These are phyloP conservation scores for Arvicanthis niloticus DNA, from an alignment of 2,113 vertebrate genomes.

Conservation along the genomic window DNA sequence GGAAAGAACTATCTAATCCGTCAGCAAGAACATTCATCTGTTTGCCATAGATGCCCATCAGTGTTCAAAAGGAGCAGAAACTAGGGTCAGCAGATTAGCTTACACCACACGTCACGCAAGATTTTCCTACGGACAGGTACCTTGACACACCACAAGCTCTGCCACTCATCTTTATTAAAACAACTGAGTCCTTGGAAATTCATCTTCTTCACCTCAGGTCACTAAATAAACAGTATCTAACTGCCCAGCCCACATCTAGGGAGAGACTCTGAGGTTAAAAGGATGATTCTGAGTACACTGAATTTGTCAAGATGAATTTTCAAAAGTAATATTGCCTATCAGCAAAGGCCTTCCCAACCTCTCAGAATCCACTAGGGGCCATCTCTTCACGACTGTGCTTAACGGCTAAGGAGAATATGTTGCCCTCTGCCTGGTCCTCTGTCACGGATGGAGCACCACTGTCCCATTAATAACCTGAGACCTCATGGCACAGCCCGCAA, in stretches of 20 bases:
- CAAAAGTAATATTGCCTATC: neutral
- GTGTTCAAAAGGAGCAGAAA: neutral
- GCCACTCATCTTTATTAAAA: constrained; percentile 46
- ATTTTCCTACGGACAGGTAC: neutral
- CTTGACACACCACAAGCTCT: neutral
- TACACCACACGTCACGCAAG: neutral
- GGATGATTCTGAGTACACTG: neutral
- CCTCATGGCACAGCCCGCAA: neutral
- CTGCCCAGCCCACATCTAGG: neutral
- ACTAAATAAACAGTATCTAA: constrained; percentile 7
- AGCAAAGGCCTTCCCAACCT: constrained; percentile 5
- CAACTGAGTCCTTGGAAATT: neutral
- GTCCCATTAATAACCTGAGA: neutral
- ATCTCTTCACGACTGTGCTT: constrained; percentile 30
- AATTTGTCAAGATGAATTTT: constrained; percentile 38
- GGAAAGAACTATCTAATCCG: neutral
- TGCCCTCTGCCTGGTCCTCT: neutral
- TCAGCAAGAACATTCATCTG: neutral
- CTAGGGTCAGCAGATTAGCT: neutral
- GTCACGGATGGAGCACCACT: neutral
- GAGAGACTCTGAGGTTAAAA: constrained; percentile 45
- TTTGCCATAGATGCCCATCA: neutral
- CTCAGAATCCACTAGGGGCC: neutral
- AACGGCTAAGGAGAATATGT: neutral
- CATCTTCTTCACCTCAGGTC: neutral